These are phyloP conservation scores for Cataglyphis rosenhaueri DNA, from an alignment of 2,888 invertebrate species.

Conservation along the genomic window DNA sequence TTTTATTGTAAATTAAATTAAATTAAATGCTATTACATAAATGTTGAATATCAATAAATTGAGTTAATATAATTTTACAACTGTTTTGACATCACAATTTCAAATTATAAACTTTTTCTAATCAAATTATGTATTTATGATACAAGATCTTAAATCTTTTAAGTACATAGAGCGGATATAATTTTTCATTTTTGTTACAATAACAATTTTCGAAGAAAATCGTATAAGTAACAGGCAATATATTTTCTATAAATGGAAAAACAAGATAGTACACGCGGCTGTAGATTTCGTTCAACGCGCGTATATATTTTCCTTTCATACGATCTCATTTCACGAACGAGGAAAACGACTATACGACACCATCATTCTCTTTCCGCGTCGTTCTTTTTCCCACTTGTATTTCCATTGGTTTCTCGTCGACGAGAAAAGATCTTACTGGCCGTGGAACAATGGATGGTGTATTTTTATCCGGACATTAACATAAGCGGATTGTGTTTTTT, in stretches of 20 bases:
- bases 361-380: constrained; percentile 35
- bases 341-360: constrained; percentile 47
- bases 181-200: background rate
- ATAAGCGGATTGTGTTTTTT: constrained; percentile 76
- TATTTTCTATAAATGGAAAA: constrained; percentile 18
- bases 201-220: background rate
- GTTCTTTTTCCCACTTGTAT: constrained; percentile 53
- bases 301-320: constrained; percentile 47
- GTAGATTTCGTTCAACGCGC: constrained; percentile 27
- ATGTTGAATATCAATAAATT: background rate
- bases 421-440: constrained; percentile 64
- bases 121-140: background rate
- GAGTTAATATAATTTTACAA: constrained; percentile 1
- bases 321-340: constrained; percentile 43
- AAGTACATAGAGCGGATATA: background rate
- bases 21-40: background rate
- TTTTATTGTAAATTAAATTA: background rate
- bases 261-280: constrained; percentile 23
- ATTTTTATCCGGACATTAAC: constrained; percentile 77
- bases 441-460: constrained; percentile 74
- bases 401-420: constrained; percentile 57
- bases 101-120: background rate
- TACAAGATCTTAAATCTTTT: background rate
- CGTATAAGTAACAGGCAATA: constrained; percentile 2
- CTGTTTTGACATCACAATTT: background rate